Evolutionary conservation across 2,113 vertebrate genomes (phyloP).

Genomic region (Ellobius talpinus): DNA sequence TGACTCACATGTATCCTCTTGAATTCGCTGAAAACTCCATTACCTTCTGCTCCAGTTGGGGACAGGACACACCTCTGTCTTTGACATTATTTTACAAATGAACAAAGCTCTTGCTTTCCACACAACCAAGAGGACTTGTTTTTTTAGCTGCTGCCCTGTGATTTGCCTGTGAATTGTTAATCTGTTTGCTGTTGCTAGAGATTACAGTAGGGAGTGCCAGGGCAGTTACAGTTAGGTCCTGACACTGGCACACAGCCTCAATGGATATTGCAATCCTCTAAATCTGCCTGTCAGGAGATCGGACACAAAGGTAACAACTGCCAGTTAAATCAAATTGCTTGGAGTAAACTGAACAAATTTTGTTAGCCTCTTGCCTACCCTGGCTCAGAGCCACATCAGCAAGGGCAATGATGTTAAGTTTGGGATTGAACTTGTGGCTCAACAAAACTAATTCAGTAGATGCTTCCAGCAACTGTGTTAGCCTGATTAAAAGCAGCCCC

Average conservation of each 20-base stretch:
- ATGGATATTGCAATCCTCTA: conserved; percentile 78
- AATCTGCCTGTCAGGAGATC: conserved; percentile 82
- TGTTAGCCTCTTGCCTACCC: conserved; percentile 78
- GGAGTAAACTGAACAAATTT: conserved; percentile 83
- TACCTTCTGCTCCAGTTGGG: background rate
- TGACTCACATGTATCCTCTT: background rate
- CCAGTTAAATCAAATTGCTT: conserved; percentile 85
- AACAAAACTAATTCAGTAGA: conserved; percentile 78
- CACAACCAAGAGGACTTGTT: background rate
- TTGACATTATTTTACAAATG: conserved; percentile 18
- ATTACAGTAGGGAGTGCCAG: conserved; percentile 54
- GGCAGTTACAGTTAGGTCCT: conserved; percentile 51
- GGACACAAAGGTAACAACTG: conserved; percentile 84
- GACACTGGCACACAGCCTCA: conserved; percentile 64
- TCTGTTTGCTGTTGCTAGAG: conserved; percentile 67
- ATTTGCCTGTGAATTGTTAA: conserved; percentile 73
- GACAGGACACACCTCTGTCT: background rate
- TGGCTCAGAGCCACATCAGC: conserved; percentile 68
- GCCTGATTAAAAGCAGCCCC: conserved; percentile 80
- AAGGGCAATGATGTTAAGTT: conserved; percentile 81
- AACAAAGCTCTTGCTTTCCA: background rate
- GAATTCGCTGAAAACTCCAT: background rate
- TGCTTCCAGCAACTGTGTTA: conserved; percentile 79
- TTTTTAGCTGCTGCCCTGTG: background rate
- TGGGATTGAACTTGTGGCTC: conserved; percentile 72